Conservation (phyloP, 2,113 vertebrate genomes). For the Orycteropus afer region DNA sequence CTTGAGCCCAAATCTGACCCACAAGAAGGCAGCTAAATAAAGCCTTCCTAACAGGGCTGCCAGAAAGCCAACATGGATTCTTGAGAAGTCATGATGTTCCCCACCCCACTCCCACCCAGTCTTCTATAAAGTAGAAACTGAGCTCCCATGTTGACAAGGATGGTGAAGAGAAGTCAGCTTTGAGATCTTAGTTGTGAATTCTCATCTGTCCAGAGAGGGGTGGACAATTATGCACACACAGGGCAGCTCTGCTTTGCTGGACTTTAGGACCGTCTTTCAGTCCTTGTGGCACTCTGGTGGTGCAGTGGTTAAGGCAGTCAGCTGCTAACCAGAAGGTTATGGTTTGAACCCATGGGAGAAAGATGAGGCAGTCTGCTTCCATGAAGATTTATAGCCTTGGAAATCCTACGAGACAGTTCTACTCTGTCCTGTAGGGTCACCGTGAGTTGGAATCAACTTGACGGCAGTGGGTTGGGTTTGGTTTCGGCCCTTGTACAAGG, state of each 20-base stretch:
- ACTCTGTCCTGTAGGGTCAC: no score
- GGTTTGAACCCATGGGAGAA: no score
- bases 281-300: no score
- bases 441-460: no score
- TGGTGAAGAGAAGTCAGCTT: background rate
- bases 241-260: background rate
- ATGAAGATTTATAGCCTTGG: no score
- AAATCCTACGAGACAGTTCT: no score
- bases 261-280: background rate
- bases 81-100: background rate
- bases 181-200: background rate
- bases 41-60: background rate
- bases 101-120: background rate
- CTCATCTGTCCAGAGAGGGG: background rate
- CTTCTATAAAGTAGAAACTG: background rate
- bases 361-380: no score
- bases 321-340: no score
- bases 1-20: background rate
- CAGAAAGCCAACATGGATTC: background rate
- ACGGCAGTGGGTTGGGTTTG: no score
- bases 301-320: no score
- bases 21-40: background rate
- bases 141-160: background rate
- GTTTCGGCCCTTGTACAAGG: background rate
- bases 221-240: fast-evolving